Evolutionary conservation across 2,113 vertebrate genomes (phyloP), one percentile per base, ranked within the genome.

Genomic region (Vanacampus margaritifer): DNA sequence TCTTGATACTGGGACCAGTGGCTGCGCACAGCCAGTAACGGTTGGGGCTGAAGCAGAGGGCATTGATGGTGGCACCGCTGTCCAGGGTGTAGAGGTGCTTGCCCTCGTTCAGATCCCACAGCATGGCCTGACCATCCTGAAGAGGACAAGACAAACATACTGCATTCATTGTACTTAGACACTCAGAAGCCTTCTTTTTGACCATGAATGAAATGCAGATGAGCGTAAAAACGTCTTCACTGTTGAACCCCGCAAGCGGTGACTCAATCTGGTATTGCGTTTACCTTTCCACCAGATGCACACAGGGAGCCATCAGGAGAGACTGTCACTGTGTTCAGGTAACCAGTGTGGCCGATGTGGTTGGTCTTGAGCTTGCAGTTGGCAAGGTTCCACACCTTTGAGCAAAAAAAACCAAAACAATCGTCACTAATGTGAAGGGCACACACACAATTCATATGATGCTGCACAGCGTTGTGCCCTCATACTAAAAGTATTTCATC

Each of bases 301-400:
- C 96, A 98, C n/a, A 98, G 92, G 17, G 97, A 98, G 28, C 96
- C 97, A 41, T 98, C 96, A 0, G 96, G 97, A 36, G 95, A 97
- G 35, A 99, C 96, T 0, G 97, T 96, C 61, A 98, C 96, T 0
- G 95, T 98, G 89, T 98, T 99, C 89, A 98, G 90, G 86, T 91
- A 97, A 7, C 97, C 97, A 0, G 92, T 93, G 86, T 99, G 97
- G 26, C 96, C 97, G 10, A 98, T 96, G 86, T 99, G 96, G 86
- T 98, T 99, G 2, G 97, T 99, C 91, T 99, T 99, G 91, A 98
- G 92, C 72, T 98, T 98, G 90, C 96, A 99, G 89, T 98, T 99
- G 5, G 96, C 95, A 86, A 98, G 75, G 76, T 99, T 99, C 96
- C 97, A 98, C 3, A 98, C 96, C 97, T 99, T 64, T 0, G 0